A percentile compares a stretch with the other conserved stretches of the same genome.
These are phyloP conservation scores for Reticulitermes lucifugus DNA, from an alignment of 2,888 invertebrate genomes.

Conservation along the genomic window DNA sequence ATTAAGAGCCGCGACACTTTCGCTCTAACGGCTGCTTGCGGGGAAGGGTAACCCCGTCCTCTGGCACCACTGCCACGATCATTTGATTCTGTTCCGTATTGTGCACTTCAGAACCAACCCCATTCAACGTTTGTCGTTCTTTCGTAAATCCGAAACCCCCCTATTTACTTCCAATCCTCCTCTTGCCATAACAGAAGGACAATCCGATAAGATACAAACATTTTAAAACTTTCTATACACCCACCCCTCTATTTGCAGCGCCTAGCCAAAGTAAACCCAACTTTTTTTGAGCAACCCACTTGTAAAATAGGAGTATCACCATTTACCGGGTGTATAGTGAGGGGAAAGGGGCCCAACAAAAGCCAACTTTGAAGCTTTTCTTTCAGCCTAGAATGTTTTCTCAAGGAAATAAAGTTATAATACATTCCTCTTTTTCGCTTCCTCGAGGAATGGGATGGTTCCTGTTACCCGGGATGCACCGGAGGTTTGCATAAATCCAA, in stretches of 20 bases:
- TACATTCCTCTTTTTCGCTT: slow-evolving; percentile 43
- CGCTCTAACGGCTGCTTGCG: slow-evolving; percentile 11
- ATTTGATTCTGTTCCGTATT: slow-evolving; percentile 16
- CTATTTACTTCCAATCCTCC: slow-evolving; percentile 29
- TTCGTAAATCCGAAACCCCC: slow-evolving; percentile 14
- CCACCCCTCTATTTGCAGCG: slow-evolving; percentile 11
- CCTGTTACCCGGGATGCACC: slow-evolving; percentile 47
- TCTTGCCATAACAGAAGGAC: slow-evolving; percentile 23
- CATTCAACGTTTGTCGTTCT: slow-evolving; percentile 23
- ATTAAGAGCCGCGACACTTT: background rate
- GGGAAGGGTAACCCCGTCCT: background rate
- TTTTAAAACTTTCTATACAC: slow-evolving; percentile 42
- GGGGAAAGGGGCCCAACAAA: slow-evolving; percentile 27
- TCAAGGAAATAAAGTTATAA: slow-evolving; percentile 50
- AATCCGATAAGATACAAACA: slow-evolving; percentile 42
- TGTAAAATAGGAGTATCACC: slow-evolving; percentile 35
- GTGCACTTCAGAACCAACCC: slow-evolving; percentile 4
- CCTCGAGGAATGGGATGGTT: slow-evolving; percentile 38
- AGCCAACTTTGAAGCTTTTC: slow-evolving; percentile 45
- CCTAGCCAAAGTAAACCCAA: background rate
- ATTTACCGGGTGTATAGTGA: slow-evolving; percentile 25
- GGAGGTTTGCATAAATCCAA: slow-evolving; percentile 41
- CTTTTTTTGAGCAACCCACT: slow-evolving; percentile 21
- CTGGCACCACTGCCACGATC: background rate
- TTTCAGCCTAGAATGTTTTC: slow-evolving; percentile 42